A percentile compares a stretch with the other conserved stretches of the same genome.
Conservation (phyloP, 1,140 invertebrate species). For the Solen grandis region DNA sequence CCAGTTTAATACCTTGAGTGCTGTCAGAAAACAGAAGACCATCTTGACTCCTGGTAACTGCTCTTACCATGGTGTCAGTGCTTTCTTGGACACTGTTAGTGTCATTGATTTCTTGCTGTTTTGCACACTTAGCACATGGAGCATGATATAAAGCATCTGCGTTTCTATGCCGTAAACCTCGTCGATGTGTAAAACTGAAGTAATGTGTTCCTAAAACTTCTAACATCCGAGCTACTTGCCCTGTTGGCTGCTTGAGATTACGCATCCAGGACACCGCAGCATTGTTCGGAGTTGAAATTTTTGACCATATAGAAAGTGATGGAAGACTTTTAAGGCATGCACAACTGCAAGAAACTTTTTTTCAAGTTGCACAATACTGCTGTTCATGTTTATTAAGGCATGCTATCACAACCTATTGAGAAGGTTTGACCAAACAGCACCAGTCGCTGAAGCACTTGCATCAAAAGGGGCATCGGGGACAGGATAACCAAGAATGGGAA, state of each 20-base stretch:
- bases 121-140: conserved; percentile 34
- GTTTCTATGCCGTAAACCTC: conserved; percentile 65
- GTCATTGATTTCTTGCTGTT: conserved; percentile 7
- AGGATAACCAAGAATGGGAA: conserved; percentile 29
- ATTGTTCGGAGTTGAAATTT: conserved; percentile 61
- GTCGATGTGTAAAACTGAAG: conserved; percentile 61
- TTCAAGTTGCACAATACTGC: conserved; percentile 58
- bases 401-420: conserved; percentile 47
- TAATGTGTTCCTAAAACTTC: conserved; percentile 66
- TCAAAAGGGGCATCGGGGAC: background rate
- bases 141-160: conserved; percentile 65
- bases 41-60: background rate
- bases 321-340: conserved; percentile 36
- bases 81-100: background rate
- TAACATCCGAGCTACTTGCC: conserved; percentile 65
- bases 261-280: conserved; percentile 63
- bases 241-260: conserved; percentile 54
- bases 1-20: background rate
- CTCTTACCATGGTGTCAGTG: background rate
- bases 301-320: conserved; percentile 60
- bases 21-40: background rate
- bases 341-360: conserved; percentile 60
- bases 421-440: conserved; percentile 61
- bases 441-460: conserved; percentile 77
- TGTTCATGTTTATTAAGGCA: conserved; percentile 44